These are phyloP conservation scores for Drosophila asahinai DNA, from an alignment of 1,140 invertebrate species.

Conservation along the genomic window DNA sequence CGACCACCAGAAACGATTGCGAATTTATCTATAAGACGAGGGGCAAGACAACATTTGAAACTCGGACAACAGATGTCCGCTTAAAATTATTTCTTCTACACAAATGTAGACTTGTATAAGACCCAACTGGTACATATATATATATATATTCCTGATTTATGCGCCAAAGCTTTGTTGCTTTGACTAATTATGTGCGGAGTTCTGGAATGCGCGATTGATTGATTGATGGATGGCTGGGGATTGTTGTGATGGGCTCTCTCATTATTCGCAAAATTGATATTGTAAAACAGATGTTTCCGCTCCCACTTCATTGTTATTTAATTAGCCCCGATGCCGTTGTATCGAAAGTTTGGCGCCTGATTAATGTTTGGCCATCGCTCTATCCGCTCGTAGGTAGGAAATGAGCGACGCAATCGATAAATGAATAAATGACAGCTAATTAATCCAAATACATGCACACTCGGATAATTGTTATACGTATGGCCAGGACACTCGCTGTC, in stretches of 20 bases:
- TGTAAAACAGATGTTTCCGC: conserved; percentile 55
- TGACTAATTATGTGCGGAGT: conserved; percentile 65
- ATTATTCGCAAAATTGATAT: conserved; percentile 59
- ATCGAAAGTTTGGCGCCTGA: conserved; percentile 55
- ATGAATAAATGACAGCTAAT: conserved; percentile 80
- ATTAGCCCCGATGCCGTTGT: conserved; percentile 49
- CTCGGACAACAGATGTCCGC: conserved; percentile 53
- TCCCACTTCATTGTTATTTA: conserved; percentile 74
- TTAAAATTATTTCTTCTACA: conserved; percentile 29
- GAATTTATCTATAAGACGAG: conserved; percentile 62
- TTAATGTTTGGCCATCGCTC: conserved; percentile 58
- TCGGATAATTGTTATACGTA: conserved; percentile 19
- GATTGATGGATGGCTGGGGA: conserved; percentile 36
- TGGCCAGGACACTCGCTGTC: conserved; percentile 24
- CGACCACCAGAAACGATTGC: conserved; percentile 52
- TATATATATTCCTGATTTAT: conserved; percentile 31
- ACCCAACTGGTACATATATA: conserved; percentile 1
- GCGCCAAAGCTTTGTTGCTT: conserved; percentile 16
- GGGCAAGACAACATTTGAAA: conserved; percentile 37
- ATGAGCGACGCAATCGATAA: conserved; percentile 63
- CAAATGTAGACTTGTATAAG: background rate
- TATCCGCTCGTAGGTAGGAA: conserved; percentile 22
- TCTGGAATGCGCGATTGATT: conserved; percentile 46
- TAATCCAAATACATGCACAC: conserved; percentile 49
- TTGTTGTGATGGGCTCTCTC: conserved; percentile 17